A percentile compares a stretch with the other conserved stretches of the same genome.
These are phyloP conservation scores for Hippocampus zosterae DNA, from an alignment of 2,113 vertebrate genomes.

Conservation along the genomic window DNA sequence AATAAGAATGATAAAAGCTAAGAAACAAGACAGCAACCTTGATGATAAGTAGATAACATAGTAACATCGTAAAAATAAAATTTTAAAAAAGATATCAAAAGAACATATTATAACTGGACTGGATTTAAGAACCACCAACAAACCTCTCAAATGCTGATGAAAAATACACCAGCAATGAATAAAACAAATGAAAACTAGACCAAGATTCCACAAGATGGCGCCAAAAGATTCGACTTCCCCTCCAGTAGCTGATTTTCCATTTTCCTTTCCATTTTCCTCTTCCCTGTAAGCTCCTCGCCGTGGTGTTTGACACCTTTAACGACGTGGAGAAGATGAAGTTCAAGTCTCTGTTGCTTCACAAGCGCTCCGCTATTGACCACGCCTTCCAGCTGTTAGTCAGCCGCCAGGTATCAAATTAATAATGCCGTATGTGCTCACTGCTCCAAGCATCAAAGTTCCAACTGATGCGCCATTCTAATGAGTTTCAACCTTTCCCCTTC, in stretches of 20 bases:
- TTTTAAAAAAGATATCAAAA: too few relatives aligned
- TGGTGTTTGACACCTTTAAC: slow-evolving; percentile 97
- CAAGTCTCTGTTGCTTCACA: slow-evolving; percentile 93
- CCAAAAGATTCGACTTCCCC: neutral
- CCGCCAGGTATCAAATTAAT: slow-evolving; percentile 73
- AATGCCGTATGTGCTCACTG: neutral
- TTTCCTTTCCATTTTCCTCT: neutral
- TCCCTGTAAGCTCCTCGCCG: slow-evolving; percentile 82
- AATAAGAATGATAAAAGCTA: too few relatives aligned
- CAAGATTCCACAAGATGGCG: neutral
- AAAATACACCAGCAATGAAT: too few relatives aligned
- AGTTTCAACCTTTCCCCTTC: neutral
- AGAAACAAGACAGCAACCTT: too few relatives aligned
- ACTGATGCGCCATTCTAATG: neutral
- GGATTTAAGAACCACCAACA: too few relatives aligned
- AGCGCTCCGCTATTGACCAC: slow-evolving; percentile 86
- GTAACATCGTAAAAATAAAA: too few relatives aligned
- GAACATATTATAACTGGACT: too few relatives aligned
- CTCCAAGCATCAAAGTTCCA: neutral
- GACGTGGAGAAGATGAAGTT: slow-evolving; percentile 97
- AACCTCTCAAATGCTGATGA: too few relatives aligned
- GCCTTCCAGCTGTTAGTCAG: slow-evolving; percentile 85
- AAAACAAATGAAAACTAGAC: neutral
- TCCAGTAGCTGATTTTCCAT: neutral
- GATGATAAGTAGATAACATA: neutral